Evolutionary conservation across 2,797 vertebrate genomes (phyloP).

Genomic region (Gephyroberyx darwinii): DNA sequence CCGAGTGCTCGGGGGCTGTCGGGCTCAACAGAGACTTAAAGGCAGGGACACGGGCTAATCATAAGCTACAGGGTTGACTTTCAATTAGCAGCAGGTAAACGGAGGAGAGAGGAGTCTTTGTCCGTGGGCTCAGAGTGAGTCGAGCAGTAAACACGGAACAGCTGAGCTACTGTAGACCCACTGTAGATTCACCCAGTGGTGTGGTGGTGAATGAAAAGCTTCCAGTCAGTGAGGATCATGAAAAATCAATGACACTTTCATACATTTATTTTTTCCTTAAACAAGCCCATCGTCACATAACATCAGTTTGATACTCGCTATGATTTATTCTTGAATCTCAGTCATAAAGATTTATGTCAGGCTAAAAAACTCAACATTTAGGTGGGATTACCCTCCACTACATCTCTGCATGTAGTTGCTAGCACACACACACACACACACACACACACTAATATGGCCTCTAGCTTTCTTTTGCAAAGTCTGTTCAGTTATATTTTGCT

Average conservation of each 20-base stretch:
- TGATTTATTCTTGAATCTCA: too few relatives aligned
- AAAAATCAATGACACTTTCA: neutral
- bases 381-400: constrained; percentile 50
- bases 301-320: too few relatives aligned
- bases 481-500: neutral
- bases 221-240: neutral
- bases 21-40: constrained; percentile 61
- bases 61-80: constrained; percentile 62
- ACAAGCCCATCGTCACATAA: too few relatives aligned
- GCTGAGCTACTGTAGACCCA: neutral
- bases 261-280: neutral
- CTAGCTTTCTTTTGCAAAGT: neutral
- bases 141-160: constrained; percentile 53
- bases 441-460: constrained; percentile 73
- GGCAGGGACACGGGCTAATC: constrained; percentile 62
- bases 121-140: constrained; percentile 40
- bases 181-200: neutral
- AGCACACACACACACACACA: constrained; percentile 86
- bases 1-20: constrained; percentile 36
- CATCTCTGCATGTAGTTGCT: constrained; percentile 51
- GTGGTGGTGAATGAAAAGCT: too few relatives aligned
- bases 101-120: constrained; percentile 56
- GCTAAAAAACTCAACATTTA: too few relatives aligned
- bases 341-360: too few relatives aligned
- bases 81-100: constrained; percentile 60